Evolutionary conservation across 2,888 invertebrate species (phyloP).

Genomic region (Capitulum mitella): DNA sequence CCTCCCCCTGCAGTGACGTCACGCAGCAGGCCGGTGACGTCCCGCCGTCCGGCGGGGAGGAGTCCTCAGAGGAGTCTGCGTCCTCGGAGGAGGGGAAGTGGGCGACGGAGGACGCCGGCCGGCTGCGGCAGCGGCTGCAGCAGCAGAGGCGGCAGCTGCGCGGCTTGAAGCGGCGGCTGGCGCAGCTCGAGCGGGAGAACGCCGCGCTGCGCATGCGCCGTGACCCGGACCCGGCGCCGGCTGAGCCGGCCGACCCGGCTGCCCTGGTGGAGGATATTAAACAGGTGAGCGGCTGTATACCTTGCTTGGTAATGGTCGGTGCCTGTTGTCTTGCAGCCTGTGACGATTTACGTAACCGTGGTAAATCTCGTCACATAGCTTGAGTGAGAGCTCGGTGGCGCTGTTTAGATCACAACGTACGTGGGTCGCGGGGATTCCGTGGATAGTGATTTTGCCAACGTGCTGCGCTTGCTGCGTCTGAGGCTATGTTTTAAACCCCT

Average conservation of each 20-base stretch:
- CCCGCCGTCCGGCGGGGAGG: not conserved
- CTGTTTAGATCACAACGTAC: too few relatives aligned
- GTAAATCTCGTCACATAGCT: too few relatives aligned
- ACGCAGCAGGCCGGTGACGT: not conserved
- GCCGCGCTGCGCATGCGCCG: not conserved
- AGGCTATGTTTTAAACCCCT: too few relatives aligned
- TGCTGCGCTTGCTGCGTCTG: too few relatives aligned
- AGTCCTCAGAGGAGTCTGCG: not conserved
- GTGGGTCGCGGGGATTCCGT: too few relatives aligned
- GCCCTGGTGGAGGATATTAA: constrained; percentile 19
- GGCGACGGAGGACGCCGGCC: not conserved
- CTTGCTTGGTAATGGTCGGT: too few relatives aligned
- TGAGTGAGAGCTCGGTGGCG: too few relatives aligned
- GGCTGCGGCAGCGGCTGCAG: not conserved
- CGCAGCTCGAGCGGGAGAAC: not conserved
- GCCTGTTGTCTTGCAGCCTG: too few relatives aligned
- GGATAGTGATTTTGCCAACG: too few relatives aligned
- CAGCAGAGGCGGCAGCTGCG: not conserved
- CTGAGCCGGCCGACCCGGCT: not conserved
- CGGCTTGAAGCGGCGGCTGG: not conserved
- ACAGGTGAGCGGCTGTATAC: not conserved
- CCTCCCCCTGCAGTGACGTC: not conserved
- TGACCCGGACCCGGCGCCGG: constrained; percentile 36
- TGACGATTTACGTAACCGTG: too few relatives aligned
- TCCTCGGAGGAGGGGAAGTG: not conserved